Base-by-base conservation (phyloP, 2,113 vertebrate species). In the Dasyurus viverrinus region DNA sequence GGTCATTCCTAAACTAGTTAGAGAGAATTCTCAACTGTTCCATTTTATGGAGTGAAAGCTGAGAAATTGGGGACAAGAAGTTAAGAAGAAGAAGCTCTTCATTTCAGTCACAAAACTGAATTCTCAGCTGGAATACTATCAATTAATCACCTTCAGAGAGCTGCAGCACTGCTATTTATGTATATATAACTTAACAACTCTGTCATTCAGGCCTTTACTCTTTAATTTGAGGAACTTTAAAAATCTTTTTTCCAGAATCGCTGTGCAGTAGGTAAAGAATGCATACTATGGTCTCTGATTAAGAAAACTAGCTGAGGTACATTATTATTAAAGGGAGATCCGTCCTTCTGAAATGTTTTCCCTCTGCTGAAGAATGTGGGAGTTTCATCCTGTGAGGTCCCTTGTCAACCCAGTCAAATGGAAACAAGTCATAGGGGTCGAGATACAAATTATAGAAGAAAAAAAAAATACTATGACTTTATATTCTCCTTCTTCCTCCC, bases 371-470 rank as follows among this genome's bases (percentile, higher is more conserved):
- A 84, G 12, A 92, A 84, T 89, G 47, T 93, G 25, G 1, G 3
- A 57, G 60, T 92, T 96, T 92, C 48, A 84, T 55, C 94, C 48
- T 42, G 16, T 2, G 48, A 26, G n/a, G 53, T 91, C 55, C 96
- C 93, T 93, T 94, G 54, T 96, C 89, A 92, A n/a, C 55, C 42
- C 91, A 96, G 92, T 42, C 55, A 91, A 94, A 55, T 92, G 68
- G 60, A 97, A 96, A 91, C 24, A 68, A 8, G 52, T n/a, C 93
- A 89, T 54, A 89, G 36, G 90, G 42, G 54, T 89, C 92, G 27
- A 55, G 68, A 93, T 54, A 92, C 52, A 50, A 30, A 2, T 47
- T 55, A 54, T 16, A 27, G 91, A 30, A 84, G 48, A 55, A 50
- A 10, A 23, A 10, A 23, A 19, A 94, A 25, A 10, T 54, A 52